Base-by-base conservation (phyloP, 2,888 invertebrate species). In the Trichacis sp. region DNA sequence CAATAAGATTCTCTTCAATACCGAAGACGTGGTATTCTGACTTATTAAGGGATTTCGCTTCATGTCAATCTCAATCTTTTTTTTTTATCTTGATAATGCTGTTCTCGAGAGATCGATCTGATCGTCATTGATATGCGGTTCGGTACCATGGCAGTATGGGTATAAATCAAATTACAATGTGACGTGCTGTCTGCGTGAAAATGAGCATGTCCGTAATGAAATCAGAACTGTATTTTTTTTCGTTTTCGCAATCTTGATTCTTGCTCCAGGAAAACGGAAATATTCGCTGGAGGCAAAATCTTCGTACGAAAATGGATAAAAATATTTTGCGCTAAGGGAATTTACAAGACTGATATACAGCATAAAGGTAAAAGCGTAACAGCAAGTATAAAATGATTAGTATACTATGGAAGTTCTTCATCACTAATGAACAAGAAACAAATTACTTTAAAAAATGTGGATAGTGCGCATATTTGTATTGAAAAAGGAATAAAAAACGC, bases 131-230 rank as follows among this genome's bases (percentile, higher is more conserved):
- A 64, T 64, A 68, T 64, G 61, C 68, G 56, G 58, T 60, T 55
- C 64, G 64, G 42, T 54, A 52, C 47, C 42, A 51, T 30, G 61
- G 61, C 62, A 57, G 51, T 47, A 55, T 62, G 58, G 47, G 54
- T 60, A 67, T 64, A 57, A 60, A 67, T 64, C 64, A 64, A 68
- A 68, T 68, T 68, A 68, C 61, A 24, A 50, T 43, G 55, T 58
- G 61, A 61, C 61, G 64, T 51, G 48, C 49, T 46, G 36, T 15
- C 49, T 33, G 68, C 49, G 54, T 55, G 60, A 64, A 64, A 58
- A 60, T 64, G 55, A 68, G 52, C 42, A 48, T 56, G 47, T 61
- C 63, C 51, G 14, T 54, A 12, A 17, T 36, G 17, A 46, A 58
- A 68, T 68, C 61, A 61, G 61, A 56, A 52, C 46, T 64, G 58